A percentile compares a stretch with the other conserved stretches of the same genome.
phyloP scores from a whole-genome alignment of 92 coral and sea anemone genomes.

The Umimayanthus chanpuru region DNA sequence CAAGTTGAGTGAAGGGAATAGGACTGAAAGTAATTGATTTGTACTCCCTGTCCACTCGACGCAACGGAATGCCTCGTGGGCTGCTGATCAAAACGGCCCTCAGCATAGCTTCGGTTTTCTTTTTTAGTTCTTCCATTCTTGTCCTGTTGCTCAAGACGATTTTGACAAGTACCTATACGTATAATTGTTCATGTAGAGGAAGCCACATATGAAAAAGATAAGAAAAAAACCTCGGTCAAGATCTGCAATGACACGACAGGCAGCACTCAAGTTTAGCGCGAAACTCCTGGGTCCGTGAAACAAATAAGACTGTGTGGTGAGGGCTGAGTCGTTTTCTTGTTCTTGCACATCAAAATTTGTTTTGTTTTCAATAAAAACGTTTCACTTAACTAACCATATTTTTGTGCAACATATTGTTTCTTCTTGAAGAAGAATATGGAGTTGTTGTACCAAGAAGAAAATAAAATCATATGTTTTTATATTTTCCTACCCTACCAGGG shows the following conservation, averaged over 20 bases:
- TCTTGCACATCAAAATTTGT: too few species aligned
- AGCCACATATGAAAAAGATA: not conserved
- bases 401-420: not conserved
- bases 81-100: constrained; percentile 96
- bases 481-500: constrained; percentile 6
- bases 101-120: constrained; percentile 87
- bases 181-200: not conserved
- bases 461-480: too few species aligned
- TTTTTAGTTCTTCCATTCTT: constrained; percentile 65
- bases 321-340: not conserved
- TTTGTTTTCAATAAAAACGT: not conserved
- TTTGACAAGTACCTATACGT: not conserved
- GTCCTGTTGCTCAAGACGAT: not conserved
- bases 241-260: not conserved
- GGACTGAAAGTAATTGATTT: constrained; percentile 63
- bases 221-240: not conserved
- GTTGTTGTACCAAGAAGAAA: not conserved
- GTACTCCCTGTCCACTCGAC: constrained; percentile 78
- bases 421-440: not conserved
- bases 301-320: constrained; percentile 6
- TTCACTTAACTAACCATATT: not conserved
- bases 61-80: constrained; percentile 83
- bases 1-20: constrained; percentile 75
- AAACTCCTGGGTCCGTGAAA: constrained; percentile 34
- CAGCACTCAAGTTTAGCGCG: constrained; percentile 47